Evolutionary conservation across 2,888 invertebrate species (phyloP).

Genomic region (Mellilla xanthometata): DNA sequence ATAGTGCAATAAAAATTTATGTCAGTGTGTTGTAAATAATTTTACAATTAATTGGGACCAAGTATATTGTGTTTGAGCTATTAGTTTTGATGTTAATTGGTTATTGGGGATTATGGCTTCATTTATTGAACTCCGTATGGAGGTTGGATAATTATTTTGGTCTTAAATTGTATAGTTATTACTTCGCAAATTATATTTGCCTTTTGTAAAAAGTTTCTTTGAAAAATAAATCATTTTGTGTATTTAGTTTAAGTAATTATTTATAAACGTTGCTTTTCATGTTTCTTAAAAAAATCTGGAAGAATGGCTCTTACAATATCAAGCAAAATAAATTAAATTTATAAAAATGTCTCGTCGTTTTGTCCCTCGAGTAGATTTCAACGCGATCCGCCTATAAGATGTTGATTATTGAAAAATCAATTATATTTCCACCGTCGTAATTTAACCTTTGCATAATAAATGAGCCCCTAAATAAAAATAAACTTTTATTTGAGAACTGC

Average conservation of each 20-base stretch:
- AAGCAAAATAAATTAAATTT: not conserved
- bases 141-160: slow-evolving; percentile 1
- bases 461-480: slow-evolving; percentile 15
- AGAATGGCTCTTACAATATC: too few species aligned
- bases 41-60: slow-evolving; percentile 62
- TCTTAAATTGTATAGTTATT: too few species aligned
- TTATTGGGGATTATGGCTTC: slow-evolving; percentile 26
- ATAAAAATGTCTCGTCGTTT: not conserved
- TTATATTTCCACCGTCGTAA: slow-evolving; percentile 20
- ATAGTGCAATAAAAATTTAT: slow-evolving; percentile 70
- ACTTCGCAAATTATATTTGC: too few species aligned
- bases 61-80: slow-evolving; percentile 50
- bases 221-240: too few species aligned
- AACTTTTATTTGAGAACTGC: slow-evolving; percentile 20
- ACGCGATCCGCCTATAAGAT: slow-evolving; percentile 11
- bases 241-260: too few species aligned
- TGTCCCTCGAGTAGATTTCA: slow-evolving; percentile 10
- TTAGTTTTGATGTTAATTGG: slow-evolving; percentile 62
- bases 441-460: slow-evolving; percentile 22
- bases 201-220: too few species aligned
- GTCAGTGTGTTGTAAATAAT: slow-evolving; percentile 61
- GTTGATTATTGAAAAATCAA: slow-evolving; percentile 17
- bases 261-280: too few species aligned
- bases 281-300: too few species aligned
- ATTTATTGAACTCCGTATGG: slow-evolving; percentile 11